These are phyloP conservation scores for Amyelois transitella DNA, from an alignment of 1,140 invertebrate genomes.

Conservation along the genomic window DNA sequence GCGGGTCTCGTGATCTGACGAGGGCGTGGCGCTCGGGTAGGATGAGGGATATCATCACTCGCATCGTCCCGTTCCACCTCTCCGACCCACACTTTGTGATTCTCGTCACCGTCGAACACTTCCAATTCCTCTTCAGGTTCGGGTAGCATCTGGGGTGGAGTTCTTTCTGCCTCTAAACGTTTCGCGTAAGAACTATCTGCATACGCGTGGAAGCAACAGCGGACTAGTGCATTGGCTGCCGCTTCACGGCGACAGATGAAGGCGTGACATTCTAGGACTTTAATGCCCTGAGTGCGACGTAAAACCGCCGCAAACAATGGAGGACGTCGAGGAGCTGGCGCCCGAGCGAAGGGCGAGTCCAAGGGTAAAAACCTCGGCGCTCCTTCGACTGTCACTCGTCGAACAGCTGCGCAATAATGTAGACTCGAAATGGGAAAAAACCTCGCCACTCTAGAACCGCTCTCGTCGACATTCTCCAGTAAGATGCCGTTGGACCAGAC, in stretches of 20 bases:
- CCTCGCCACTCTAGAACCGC: conserved; percentile 93
- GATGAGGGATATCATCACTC: conserved; percentile 84
- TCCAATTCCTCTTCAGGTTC: conserved; percentile 83
- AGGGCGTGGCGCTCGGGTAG: conserved; percentile 84
- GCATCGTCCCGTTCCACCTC: conserved; percentile 83
- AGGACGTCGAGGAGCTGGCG: conserved; percentile 90
- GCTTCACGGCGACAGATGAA: conserved; percentile 98
- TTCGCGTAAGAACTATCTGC: conserved; percentile 94
- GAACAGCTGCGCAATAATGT: conserved; percentile 98
- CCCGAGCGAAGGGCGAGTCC: conserved; percentile 95
- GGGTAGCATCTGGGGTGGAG: conserved; percentile 71
- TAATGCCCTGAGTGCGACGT: conserved; percentile 96
- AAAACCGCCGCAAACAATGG: conserved; percentile 98
- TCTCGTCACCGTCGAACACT: conserved; percentile 92
- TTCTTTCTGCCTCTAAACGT: conserved; percentile 79
- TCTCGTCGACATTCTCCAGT: conserved; percentile 97
- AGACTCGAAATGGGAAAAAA: conserved; percentile 98
- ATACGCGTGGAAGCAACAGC: conserved; percentile 96
- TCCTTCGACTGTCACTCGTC: conserved; percentile 83
- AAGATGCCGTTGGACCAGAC: conserved; percentile 98
- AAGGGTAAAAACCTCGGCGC: conserved; percentile 94
- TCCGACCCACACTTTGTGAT: conserved; percentile 94
- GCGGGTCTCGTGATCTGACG: conserved; percentile 86
- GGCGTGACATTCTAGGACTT: conserved; percentile 98
- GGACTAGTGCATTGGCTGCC: conserved; percentile 93